These are phyloP conservation scores for Eonycteris spelaea DNA, from an alignment of 2,113 vertebrate genomes.

Conservation along the genomic window DNA sequence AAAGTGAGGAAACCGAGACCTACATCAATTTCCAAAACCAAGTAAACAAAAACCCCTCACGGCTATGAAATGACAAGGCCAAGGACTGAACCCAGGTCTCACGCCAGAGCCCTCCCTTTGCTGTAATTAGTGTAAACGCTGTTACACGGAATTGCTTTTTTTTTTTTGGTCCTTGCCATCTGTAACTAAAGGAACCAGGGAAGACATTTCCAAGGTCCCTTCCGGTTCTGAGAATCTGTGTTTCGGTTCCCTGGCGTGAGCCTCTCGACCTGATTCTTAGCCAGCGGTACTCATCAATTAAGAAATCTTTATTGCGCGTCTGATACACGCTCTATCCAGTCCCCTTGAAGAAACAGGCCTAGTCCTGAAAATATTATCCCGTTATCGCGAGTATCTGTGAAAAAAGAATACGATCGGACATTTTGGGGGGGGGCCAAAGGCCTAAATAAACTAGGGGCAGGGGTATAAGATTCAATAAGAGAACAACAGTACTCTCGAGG, in stretches of 20 bases:
- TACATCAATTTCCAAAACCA: neutral
- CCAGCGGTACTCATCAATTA: neutral
- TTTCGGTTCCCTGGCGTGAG: neutral
- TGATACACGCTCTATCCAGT: neutral
- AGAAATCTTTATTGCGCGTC: neutral
- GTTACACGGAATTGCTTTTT: neutral
- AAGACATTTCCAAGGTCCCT: neutral
- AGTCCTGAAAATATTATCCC: neutral
- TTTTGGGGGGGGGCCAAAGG: neutral
- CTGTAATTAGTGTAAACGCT: neutral
- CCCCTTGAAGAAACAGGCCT: neutral
- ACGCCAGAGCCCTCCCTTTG: neutral
- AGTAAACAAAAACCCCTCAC: neutral
- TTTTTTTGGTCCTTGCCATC: neutral
- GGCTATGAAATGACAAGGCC: neutral
- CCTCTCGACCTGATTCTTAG: neutral
- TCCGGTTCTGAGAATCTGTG: neutral
- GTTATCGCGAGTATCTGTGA: neutral
- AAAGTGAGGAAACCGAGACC: neutral
- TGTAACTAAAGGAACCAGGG: neutral
- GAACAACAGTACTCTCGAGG: neutral
- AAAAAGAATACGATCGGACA: neutral
- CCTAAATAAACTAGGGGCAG: neutral
- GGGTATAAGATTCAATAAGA: neutral
- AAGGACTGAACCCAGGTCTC: neutral